A percentile compares a stretch with the other conserved stretches of the same genome.
Conservation (phyloP, 2,113 vertebrate genomes). For the Lagenorhynchus albirostris region DNA sequence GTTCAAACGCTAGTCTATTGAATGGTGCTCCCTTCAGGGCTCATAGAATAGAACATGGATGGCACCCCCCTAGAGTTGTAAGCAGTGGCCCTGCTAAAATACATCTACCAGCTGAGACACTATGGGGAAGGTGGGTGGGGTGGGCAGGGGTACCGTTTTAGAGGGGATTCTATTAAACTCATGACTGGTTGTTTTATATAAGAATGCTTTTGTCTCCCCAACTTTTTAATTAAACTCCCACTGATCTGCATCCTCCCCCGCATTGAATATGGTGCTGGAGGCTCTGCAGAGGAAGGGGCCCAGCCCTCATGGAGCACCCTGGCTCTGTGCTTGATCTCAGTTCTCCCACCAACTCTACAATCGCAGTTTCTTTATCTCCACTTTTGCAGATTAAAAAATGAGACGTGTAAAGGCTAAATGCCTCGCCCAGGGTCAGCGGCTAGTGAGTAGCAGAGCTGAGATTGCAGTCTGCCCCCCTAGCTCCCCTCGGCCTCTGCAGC, state of each 20-base stretch:
- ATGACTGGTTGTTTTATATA: background rate
- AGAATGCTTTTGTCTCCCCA: background rate
- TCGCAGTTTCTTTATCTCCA: background rate
- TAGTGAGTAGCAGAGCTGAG: background rate
- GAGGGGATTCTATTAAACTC: background rate
- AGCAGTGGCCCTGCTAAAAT: background rate
- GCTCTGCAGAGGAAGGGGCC: background rate
- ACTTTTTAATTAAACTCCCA: background rate
- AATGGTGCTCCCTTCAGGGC: background rate
- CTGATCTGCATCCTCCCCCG: background rate
- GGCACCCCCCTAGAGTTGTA: background rate
- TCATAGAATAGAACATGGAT: background rate
- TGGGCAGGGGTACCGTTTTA: background rate
- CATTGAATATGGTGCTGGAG: background rate
- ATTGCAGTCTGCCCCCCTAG: fast-evolving
- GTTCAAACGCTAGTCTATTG: background rate
- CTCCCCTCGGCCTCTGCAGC: fast-evolving
- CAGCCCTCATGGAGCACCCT: background rate
- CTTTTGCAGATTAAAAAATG: background rate
- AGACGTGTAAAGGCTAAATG: background rate
- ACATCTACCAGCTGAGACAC: background rate
- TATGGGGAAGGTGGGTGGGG: background rate
- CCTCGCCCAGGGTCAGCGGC: background rate
- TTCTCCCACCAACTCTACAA: background rate
- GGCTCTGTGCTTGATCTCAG: background rate